These are phyloP conservation scores for Pagetopsis macropterus DNA, from an alignment of 2,797 vertebrate genomes.

Conservation along the genomic window DNA sequence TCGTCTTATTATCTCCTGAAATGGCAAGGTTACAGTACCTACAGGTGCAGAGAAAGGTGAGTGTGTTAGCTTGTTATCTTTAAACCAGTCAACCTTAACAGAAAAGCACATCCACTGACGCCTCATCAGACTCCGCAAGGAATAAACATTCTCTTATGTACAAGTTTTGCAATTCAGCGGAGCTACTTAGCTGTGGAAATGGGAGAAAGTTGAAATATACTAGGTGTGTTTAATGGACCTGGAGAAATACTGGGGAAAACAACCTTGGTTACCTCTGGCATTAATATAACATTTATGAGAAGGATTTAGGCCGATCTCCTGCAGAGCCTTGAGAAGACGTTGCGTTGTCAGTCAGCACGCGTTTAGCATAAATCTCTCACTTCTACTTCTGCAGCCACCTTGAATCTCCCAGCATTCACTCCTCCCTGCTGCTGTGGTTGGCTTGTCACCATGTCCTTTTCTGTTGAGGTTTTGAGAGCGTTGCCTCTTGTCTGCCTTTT, in stretches of 20 bases:
- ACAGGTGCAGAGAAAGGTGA: constrained; percentile 76
- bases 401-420: constrained; percentile 68
- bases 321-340: constrained; percentile 77
- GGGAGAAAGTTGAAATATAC: constrained; percentile 68
- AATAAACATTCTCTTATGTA: constrained; percentile 72
- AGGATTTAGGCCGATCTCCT: constrained; percentile 78
- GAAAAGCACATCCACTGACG: constrained; percentile 60
- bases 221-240: constrained; percentile 78
- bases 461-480: constrained; percentile 13
- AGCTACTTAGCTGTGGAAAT: constrained; percentile 65
- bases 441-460: constrained; percentile 36
- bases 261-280: constrained; percentile 81
- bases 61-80: constrained; percentile 68
- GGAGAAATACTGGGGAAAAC: constrained; percentile 75
- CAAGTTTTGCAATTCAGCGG: constrained; percentile 65
- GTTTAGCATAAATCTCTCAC: constrained; percentile 81
- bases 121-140: constrained; percentile 64
- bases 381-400: constrained; percentile 67
- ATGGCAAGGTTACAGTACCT: constrained; percentile 76
- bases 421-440: constrained; percentile 34
- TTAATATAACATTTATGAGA: constrained; percentile 84
- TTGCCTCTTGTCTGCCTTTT: neutral
- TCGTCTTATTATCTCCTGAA: constrained; percentile 76
- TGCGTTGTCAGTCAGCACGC: constrained; percentile 81
- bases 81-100: constrained; percentile 71